phyloP scores from a whole-genome alignment of 2,797 vertebrate species.

The Eurystomus glaucurus region DNA sequence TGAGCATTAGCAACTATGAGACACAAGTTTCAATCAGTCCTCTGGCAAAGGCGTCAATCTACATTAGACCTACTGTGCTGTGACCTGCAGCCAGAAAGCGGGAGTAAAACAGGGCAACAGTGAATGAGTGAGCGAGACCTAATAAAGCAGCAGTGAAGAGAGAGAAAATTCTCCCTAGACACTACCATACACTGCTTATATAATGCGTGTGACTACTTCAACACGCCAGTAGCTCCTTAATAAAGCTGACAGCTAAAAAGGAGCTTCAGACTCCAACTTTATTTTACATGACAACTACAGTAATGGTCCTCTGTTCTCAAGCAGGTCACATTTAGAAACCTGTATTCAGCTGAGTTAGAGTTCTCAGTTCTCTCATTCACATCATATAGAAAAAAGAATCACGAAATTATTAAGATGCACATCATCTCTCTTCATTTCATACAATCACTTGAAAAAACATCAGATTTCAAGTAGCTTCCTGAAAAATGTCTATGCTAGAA shows the following conservation, averaged over 20 bases:
- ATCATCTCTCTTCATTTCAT: conserved; percentile 24
- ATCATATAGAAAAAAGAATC: not conserved
- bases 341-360: conserved; percentile 44
- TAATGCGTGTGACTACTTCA: conserved; percentile 84
- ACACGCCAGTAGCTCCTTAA: conserved; percentile 80
- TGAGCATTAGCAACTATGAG: conserved; percentile 94
- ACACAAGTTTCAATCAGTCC: conserved; percentile 93
- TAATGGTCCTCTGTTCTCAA: conserved; percentile 81
- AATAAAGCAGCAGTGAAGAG: conserved; percentile 66
- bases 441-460: not conserved
- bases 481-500: conserved; percentile 45
- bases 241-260: conserved; percentile 86
- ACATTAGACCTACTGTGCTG: conserved; percentile 83
- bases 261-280: conserved; percentile 83
- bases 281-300: conserved; percentile 87
- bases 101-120: conserved; percentile 69
- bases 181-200: conserved; percentile 76
- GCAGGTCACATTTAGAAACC: conserved; percentile 68
- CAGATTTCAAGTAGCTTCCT: not conserved
- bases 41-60: conserved; percentile 87
- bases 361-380: conserved; percentile 27
- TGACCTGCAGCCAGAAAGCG: conserved; percentile 70
- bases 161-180: conserved; percentile 79
- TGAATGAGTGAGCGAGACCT: conserved; percentile 59
- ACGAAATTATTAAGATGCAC: conserved; percentile 24